Percentiles rank a stretch among this genome's conserved stretches.
Evolutionary conservation across 23 tunicate species (phyloP).

Genomic region (Ciona savignyi): DNA sequence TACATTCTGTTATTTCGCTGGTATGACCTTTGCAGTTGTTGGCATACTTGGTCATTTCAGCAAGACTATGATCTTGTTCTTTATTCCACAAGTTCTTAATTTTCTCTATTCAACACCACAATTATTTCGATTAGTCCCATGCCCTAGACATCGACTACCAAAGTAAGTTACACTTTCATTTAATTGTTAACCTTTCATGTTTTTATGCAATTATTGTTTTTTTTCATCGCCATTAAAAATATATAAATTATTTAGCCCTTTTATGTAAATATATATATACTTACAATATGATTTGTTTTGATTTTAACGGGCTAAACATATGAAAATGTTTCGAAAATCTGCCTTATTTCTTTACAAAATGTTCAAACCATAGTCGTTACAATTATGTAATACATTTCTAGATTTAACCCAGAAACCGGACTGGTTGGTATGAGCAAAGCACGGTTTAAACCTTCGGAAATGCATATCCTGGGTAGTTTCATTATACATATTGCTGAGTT

Average conservation of each 20-base stretch:
- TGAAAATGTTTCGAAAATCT: background rate
- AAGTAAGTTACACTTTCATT: constrained; percentile 16
- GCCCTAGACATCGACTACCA: constrained; percentile 88
- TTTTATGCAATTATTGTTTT: too few relatives aligned
- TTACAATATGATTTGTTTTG: too few relatives aligned
- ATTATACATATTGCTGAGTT: constrained; percentile 14
- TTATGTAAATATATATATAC: too few relatives aligned
- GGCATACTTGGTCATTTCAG: constrained; percentile 87
- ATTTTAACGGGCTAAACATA: too few relatives aligned
- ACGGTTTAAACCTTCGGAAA: constrained; percentile 44
- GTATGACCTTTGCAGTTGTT: constrained; percentile 89
- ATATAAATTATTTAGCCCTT: too few relatives aligned
- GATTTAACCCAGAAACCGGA: constrained; percentile 58
- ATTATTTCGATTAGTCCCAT: constrained; percentile 72
- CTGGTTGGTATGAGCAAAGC: constrained; percentile 68
- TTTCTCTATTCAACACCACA: constrained; percentile 90
- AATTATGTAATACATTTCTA: too few relatives aligned
- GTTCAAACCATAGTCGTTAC: too few relatives aligned
- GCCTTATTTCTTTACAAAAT: too few relatives aligned
- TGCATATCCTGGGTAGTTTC: constrained; percentile 27
- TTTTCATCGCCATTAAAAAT: too few relatives aligned
- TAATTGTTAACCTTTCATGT: background rate
- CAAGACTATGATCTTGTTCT: constrained; percentile 69
- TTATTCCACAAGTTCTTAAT: constrained; percentile 83
- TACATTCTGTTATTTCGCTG: constrained; percentile 94